phyloP scores from a whole-genome alignment of 2,888 invertebrate species.

The Shargacucullia verbasci region DNA sequence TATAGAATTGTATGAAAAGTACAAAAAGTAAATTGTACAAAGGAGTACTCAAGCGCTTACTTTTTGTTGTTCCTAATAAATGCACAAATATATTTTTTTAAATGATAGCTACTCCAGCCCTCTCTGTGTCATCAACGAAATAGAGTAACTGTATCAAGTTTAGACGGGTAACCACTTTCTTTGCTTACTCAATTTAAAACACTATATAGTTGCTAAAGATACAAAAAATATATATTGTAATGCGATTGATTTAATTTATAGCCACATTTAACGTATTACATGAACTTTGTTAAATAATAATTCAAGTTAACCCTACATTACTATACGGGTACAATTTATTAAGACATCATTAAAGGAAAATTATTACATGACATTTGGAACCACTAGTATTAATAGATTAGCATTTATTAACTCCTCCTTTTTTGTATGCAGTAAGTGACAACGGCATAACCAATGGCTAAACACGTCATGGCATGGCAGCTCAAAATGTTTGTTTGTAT shows the following conservation, averaged over 20 bases:
- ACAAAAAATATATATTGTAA: too few species aligned
- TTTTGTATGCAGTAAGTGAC: not conserved
- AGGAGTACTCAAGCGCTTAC: too few species aligned
- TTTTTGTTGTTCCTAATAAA: too few species aligned
- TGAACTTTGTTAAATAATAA: conserved; percentile 13
- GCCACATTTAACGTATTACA: conserved; percentile 8
- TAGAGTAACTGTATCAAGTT: conserved; percentile 25
- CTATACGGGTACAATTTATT: conserved; percentile 12
- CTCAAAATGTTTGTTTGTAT: not conserved
- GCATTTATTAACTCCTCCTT: not conserved
- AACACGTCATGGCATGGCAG: not conserved
- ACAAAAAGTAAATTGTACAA: too few species aligned
- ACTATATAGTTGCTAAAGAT: conserved; percentile 25
- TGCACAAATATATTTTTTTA: not conserved
- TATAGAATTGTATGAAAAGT: not conserved
- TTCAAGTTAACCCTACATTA: conserved; percentile 15
- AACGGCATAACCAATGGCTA: not conserved
- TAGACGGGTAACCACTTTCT: conserved; percentile 20
- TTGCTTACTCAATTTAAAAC: conserved; percentile 22
- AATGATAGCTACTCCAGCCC: conserved; percentile 14
- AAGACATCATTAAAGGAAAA: conserved; percentile 18
- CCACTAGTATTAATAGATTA: conserved; percentile 16
- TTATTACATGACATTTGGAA: conserved; percentile 25
- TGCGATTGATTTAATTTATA: too few species aligned
- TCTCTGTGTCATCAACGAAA: conserved; percentile 6